A percentile compares a stretch with the other conserved stretches of the same genome.
Evolutionary conservation across 2,888 invertebrate species (phyloP).

Genomic region (Polietes domitor): DNA sequence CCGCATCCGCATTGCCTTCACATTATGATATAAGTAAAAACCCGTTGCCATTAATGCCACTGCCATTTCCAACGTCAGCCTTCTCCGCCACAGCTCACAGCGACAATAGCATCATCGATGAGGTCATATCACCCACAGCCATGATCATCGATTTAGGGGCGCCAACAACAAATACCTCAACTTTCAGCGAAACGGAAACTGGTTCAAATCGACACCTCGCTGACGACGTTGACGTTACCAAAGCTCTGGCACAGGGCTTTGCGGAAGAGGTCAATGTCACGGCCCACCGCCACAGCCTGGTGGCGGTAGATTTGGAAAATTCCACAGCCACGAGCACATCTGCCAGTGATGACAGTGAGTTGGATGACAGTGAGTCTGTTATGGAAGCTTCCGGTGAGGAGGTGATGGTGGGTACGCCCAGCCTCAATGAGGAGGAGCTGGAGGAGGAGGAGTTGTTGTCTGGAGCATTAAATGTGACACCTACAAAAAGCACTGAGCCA

Average conservation of each 20-base stretch:
- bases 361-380: constrained; percentile 12
- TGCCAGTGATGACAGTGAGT: constrained; percentile 64
- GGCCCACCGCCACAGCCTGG: background rate
- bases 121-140: constrained; percentile 44
- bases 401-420: background rate
- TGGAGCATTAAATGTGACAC: background rate
- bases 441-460: background rate
- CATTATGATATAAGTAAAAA: constrained; percentile 44
- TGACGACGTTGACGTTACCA: constrained; percentile 15
- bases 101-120: constrained; percentile 45
- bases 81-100: constrained; percentile 2
- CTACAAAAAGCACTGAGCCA: constrained; percentile 22
- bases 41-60: constrained; percentile 55
- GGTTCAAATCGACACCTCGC: constrained; percentile 13
- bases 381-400: background rate
- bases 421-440: background rate
- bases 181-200: constrained; percentile 46
- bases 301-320: background rate
- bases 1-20: constrained; percentile 51
- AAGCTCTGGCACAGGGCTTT: background rate
- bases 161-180: constrained; percentile 59
- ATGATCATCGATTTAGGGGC: constrained; percentile 43
- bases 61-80: constrained; percentile 55
- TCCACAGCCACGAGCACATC: constrained; percentile 49
- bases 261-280: background rate